Conservation (phyloP, 2,888 invertebrate species). For the Clistopyga incitator region DNA sequence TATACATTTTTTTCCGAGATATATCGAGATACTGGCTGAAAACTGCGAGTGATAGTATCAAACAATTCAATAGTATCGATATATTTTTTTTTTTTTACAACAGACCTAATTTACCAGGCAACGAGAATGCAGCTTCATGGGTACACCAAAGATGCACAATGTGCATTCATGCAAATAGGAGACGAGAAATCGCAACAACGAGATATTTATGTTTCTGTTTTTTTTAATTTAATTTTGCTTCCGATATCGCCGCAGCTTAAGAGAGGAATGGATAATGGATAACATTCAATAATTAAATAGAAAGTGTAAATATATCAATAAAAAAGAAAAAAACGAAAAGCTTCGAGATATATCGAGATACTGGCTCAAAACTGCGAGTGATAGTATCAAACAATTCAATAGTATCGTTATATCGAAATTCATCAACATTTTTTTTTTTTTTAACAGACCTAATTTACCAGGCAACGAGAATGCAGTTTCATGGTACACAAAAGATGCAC, state of each 20-base stretch:
- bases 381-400: neutral
- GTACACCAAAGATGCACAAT: neutral
- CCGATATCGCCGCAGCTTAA: neutral
- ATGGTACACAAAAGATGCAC: neutral
- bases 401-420: neutral
- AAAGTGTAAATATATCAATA: neutral
- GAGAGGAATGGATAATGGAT: neutral
- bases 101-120: neutral
- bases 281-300: too few species aligned
- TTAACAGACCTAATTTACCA: neutral
- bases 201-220: slow-evolving; percentile 3
- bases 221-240: neutral
- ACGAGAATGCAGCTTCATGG: too few species aligned
- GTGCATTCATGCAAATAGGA: neutral
- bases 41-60: too few species aligned
- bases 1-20: neutral
- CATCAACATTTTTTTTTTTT: neutral
- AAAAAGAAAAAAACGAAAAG: neutral
- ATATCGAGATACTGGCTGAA: neutral
- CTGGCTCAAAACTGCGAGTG: too few species aligned
- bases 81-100: neutral
- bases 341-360: neutral
- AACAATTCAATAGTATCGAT: neutral
- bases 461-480: neutral
- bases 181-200: neutral